These are phyloP conservation scores for Epizoanthus scotinus DNA, from an alignment of 92 coral and sea anemone species.

Conservation along the genomic window DNA sequence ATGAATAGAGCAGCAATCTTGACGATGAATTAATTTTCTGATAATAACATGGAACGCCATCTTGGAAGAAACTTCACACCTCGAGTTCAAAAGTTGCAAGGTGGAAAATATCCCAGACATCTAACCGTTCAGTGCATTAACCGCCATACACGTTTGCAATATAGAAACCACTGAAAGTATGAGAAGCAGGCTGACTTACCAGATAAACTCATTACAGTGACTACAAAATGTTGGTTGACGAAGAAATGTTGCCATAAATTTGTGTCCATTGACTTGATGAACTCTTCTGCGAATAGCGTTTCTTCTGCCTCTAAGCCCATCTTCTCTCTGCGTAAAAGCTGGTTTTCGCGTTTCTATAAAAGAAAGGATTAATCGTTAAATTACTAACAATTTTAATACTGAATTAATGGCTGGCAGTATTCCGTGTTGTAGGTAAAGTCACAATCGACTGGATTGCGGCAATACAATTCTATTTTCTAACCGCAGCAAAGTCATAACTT, in stretches of 20 bases:
- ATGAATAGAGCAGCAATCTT: constrained; percentile 1
- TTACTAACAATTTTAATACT: constrained; percentile 23
- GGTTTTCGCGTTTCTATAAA: constrained; percentile 39
- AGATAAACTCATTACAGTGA: constrained; percentile 95
- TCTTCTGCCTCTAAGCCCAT: constrained; percentile 88
- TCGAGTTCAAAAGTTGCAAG: constrained; percentile 19
- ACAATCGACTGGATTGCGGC: not conserved
- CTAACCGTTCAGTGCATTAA: not conserved
- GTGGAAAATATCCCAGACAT: not conserved
- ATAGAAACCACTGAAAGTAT: not conserved
- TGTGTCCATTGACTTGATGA: constrained; percentile 93
- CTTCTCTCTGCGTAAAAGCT: constrained; percentile 89
- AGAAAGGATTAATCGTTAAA: constrained; percentile 19
- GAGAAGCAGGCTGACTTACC: constrained; percentile 66
- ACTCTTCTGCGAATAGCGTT: constrained; percentile 94
- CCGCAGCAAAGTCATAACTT: constrained; percentile 12
- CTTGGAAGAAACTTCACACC: constrained; percentile 33
- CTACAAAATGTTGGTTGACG: constrained; percentile 98
- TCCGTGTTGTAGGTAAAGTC: no score
- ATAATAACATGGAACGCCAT: constrained; percentile 37
- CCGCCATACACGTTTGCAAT: not conserved
- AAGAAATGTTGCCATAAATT: constrained; percentile 95
- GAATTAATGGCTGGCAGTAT: constrained; percentile 22
- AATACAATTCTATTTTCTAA: not conserved
- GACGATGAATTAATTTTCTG: constrained; percentile 1